Evolutionary conservation across 2,888 invertebrate genomes (phyloP).

Genomic region (Coremacera marginata): DNA sequence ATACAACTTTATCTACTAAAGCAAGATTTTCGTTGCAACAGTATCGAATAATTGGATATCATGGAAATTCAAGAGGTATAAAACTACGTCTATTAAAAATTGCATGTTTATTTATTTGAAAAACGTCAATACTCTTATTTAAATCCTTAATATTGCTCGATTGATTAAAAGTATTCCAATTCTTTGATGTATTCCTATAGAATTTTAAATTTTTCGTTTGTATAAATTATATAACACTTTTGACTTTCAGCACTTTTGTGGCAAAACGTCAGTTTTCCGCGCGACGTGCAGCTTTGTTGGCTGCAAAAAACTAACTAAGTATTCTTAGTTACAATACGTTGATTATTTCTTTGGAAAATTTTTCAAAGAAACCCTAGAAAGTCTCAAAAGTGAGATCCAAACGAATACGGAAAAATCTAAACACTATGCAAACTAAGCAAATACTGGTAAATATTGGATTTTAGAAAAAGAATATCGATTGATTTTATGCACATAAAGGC

Average conservation of each 20-base stretch:
- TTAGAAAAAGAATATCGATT: slow-evolving; percentile 23
- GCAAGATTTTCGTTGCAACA: too few relatives aligned
- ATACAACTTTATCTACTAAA: too few relatives aligned
- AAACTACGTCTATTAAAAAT: too few relatives aligned
- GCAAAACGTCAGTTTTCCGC: slow-evolving; percentile 43
- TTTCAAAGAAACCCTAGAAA: slow-evolving; percentile 38
- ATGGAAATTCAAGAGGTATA: too few relatives aligned
- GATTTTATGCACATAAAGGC: neutral
- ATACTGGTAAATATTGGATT: neutral
- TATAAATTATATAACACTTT: neutral
- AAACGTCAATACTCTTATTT: too few relatives aligned
- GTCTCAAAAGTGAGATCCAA: neutral
- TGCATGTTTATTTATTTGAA: too few relatives aligned
- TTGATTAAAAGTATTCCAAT: neutral
- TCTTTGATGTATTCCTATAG: slow-evolving; percentile 2
- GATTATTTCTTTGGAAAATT: slow-evolving; percentile 6
- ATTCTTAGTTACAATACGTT: slow-evolving; percentile 38
- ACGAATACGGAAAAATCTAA: neutral
- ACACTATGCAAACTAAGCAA: neutral
- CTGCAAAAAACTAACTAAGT: slow-evolving; percentile 62
- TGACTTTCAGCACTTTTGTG: slow-evolving; percentile 28
- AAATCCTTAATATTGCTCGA: too few relatives aligned
- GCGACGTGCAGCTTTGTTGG: slow-evolving; percentile 57
- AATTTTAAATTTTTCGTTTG: slow-evolving; percentile 6
- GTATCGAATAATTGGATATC: too few relatives aligned